Conservation (phyloP, 2,888 invertebrate genomes). For the Linnaemya tessellans region DNA sequence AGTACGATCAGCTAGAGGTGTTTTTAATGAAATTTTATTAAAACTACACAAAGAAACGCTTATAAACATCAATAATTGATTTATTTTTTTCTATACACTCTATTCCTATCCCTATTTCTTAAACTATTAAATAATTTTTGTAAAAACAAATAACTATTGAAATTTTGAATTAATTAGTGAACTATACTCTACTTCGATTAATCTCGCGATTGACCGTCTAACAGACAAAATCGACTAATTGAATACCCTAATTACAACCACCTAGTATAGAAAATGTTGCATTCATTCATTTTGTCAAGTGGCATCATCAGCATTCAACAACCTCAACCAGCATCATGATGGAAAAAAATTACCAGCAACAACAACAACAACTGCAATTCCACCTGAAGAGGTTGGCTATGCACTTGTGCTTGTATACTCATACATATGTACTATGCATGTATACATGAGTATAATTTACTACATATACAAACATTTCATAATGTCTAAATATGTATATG, state of each 20-base stretch:
- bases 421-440: not conserved
- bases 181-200: too few species aligned
- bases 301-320: slow-evolving; percentile 73
- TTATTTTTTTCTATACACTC: too few species aligned
- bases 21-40: too few species aligned
- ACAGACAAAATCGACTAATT: too few species aligned
- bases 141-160: too few species aligned
- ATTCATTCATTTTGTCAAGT: slow-evolving; percentile 73
- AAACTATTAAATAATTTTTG: too few species aligned
- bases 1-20: too few species aligned
- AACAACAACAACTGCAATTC: slow-evolving; percentile 61
- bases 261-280: slow-evolving; percentile 69
- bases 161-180: too few species aligned
- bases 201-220: too few species aligned
- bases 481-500: slow-evolving; percentile 17
- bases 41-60: too few species aligned
- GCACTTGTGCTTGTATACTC: slow-evolving; percentile 16
- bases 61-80: too few species aligned
- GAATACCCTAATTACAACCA: slow-evolving; percentile 6
- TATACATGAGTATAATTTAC: not conserved
- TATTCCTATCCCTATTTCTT: too few species aligned
- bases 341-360: slow-evolving; percentile 44
- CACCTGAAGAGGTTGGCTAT: slow-evolving; percentile 68
- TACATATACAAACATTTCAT: slow-evolving; percentile 1
- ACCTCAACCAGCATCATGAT: slow-evolving; percentile 69